A percentile compares a stretch with the other conserved stretches of the same genome.
These are phyloP conservation scores for Cydia pomonella DNA, from an alignment of 1,140 invertebrate genomes.

Conservation along the genomic window DNA sequence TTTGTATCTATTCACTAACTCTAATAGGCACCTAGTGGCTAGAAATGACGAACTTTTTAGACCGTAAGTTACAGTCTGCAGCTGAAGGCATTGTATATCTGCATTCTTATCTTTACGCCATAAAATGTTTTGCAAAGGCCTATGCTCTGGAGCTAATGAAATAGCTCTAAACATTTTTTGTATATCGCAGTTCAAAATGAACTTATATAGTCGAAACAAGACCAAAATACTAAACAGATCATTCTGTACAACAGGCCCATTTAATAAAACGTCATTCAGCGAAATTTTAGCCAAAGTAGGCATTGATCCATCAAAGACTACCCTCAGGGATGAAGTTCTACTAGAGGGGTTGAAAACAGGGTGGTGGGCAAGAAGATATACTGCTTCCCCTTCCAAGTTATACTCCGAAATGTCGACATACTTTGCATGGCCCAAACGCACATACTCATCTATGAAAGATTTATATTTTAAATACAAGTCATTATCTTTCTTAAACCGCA, in stretches of 20 bases:
- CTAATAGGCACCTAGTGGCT: constrained; percentile 48
- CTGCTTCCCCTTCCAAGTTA: no score
- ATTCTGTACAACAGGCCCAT: constrained; percentile 55
- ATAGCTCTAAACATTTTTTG: constrained; percentile 71
- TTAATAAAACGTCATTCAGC: constrained; percentile 44
- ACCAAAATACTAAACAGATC: constrained; percentile 23
- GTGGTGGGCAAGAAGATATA: no score
- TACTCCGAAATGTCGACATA: no score
- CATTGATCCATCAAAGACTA: constrained; percentile 54
- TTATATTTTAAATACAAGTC: constrained; percentile 31
- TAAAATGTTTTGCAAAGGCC: constrained; percentile 36
- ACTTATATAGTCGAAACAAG: neutral
- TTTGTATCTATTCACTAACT: constrained; percentile 43
- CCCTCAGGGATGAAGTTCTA: no score
- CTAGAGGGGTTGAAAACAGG: no score
- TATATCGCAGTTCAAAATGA: constrained; percentile 49
- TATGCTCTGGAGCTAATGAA: constrained; percentile 39
- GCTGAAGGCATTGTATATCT: constrained; percentile 29
- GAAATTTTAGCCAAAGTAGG: constrained; percentile 32
- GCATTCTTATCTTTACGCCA: neutral
- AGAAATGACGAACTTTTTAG: constrained; percentile 46
- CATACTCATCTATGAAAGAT: constrained; percentile 47
- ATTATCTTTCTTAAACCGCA: no score
- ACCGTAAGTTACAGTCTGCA: constrained; percentile 44
- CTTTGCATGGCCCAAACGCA: constrained; percentile 42